Evolutionary conservation across 2,888 invertebrate genomes (phyloP).

Genomic region (Cheilosia soror): DNA sequence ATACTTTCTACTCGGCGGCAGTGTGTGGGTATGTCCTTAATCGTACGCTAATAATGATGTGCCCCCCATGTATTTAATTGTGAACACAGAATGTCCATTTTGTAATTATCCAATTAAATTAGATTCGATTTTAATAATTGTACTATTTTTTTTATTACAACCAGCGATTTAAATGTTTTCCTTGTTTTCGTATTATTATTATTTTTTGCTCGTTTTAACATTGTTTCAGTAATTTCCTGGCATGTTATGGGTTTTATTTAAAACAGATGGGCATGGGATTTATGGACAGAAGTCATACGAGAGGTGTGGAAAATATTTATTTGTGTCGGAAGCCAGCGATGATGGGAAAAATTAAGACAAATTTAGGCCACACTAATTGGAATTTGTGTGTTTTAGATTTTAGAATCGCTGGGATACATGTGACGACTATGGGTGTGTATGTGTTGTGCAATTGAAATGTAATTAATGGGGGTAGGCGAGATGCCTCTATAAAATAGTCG

Average conservation of each 20-base stretch:
- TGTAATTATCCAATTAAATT: conserved; percentile 58
- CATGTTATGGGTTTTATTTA: conserved; percentile 20
- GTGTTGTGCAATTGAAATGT: conserved; percentile 11
- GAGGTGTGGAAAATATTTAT: conserved; percentile 2
- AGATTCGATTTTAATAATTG: conserved; percentile 48
- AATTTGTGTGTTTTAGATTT: conserved; percentile 8
- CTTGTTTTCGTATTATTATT: neutral
- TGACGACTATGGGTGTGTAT: neutral
- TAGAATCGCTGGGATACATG: neutral
- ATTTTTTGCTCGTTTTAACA: conserved; percentile 1
- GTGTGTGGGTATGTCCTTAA: conserved; percentile 18
- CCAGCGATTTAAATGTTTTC: conserved; percentile 6
- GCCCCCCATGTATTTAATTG: conserved; percentile 4
- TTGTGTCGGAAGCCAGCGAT: conserved; percentile 22
- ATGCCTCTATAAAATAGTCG: neutral
- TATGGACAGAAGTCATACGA: neutral
- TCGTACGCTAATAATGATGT: conserved; percentile 27
- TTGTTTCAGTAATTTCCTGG: conserved; percentile 40
- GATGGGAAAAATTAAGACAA: conserved; percentile 45
- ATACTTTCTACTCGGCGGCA: conserved; percentile 3
- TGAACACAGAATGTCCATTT: conserved; percentile 29
- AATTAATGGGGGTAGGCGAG: neutral
- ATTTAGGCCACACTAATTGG: conserved; percentile 40
- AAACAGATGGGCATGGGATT: conserved; percentile 8
- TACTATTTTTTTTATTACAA: conserved; percentile 13